Evolutionary conservation across 92 coral and sea anemone genomes (phyloP).

Genomic region (Parazoanthus atlanticus): DNA sequence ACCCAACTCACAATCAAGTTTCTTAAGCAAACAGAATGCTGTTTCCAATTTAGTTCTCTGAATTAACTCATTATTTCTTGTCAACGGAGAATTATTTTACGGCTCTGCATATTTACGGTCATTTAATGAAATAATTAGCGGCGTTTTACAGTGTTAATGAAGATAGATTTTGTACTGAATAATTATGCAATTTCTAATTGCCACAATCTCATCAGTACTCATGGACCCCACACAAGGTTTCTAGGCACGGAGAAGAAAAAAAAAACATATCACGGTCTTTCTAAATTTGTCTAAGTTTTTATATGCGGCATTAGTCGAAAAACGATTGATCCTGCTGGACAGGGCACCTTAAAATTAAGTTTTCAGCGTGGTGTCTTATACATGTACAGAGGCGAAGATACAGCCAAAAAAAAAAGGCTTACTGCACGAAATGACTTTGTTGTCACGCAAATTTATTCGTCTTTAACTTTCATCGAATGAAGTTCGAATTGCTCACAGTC

Average conservation of each 20-base stretch:
- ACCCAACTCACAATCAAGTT: background rate
- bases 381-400: too few species aligned
- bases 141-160: slow-evolving; percentile 7
- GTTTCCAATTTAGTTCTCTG: background rate
- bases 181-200: background rate
- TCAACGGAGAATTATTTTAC: background rate
- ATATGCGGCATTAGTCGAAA: too few species aligned
- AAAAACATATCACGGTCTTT: too few species aligned
- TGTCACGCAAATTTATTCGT: too few species aligned
- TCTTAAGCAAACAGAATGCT: background rate
- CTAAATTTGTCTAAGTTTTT: too few species aligned
- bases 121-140: background rate
- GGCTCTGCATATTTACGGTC: background rate
- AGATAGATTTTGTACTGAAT: background rate
- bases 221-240: background rate
- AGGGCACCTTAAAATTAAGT: too few species aligned
- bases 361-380: too few species aligned
- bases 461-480: too few species aligned
- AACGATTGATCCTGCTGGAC: too few species aligned
- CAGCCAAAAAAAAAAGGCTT: too few species aligned
- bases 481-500: too few species aligned
- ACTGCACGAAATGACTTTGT: too few species aligned
- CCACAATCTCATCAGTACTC: background rate
- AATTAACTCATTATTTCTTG: background rate
- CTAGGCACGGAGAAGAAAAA: background rate